These are phyloP conservation scores for Tichodroma muraria DNA, from an alignment of 2,113 vertebrate species.

Conservation along the genomic window DNA sequence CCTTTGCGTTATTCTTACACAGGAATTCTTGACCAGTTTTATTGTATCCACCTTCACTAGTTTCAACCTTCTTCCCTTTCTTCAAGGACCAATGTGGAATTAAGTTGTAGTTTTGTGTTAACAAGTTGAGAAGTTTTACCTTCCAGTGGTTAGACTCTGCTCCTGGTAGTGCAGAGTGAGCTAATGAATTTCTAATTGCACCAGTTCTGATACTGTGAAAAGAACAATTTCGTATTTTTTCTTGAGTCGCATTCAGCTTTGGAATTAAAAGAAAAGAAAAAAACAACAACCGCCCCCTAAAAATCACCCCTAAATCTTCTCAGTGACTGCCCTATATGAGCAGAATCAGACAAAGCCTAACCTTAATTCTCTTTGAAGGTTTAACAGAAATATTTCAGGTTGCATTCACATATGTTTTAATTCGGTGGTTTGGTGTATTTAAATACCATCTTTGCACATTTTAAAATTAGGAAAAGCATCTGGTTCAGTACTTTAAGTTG, in stretches of 20 bases:
- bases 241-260: background rate
- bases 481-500: conserved; percentile 29
- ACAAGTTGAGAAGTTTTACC: background rate
- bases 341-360: background rate
- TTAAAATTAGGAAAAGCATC: conserved; percentile 25
- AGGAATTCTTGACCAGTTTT: background rate
- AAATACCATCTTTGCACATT: background rate
- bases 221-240: background rate
- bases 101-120: background rate
- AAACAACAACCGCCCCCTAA: background rate
- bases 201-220: background rate
- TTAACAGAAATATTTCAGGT: background rate
- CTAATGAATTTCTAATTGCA: background rate
- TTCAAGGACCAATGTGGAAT: background rate
- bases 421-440: background rate
- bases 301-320: background rate
- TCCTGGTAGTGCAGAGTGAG: background rate
- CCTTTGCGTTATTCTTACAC: background rate
- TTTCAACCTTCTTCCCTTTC: background rate
- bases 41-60: background rate
- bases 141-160: background rate
- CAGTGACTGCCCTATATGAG: background rate
- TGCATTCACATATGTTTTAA: conserved; percentile 1
- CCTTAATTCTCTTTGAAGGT: background rate
- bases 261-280: background rate